Base-by-base conservation (phyloP, 37 sponge, comb jelly and placozoan species). In the Amphimedon queenslandica region DNA sequence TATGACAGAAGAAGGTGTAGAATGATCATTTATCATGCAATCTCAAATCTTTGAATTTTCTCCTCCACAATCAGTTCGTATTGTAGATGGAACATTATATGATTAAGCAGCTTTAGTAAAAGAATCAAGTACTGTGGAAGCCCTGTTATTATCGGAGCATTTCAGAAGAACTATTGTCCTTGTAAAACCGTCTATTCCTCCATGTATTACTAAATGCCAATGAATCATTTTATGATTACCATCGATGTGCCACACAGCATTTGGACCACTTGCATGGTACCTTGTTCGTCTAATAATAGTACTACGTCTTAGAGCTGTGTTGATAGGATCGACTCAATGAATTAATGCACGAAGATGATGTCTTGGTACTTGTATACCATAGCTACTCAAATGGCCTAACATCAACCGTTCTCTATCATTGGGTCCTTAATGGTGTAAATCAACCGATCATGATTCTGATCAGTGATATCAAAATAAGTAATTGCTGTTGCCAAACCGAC, bases 151-250 rank as follows among this genome's bases (percentile, higher is more conserved):
- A 40, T 55, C 53, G 23, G 64, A 16, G 39, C 76, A 74, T 1
- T 34, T 28, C 21, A 83, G 63, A 37, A 58, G 76, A 2, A 61
- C 6, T 40, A 83, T 76, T 18, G 16, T 58, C 25, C 85, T 40
- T 51, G 75, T 58, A 53, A 58, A 76, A 18, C 84, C 84, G 69
- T 76, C 77, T 35, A 75, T 68, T 6, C 55, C 74, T 37, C 77
- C 77, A 66, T 76, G 77, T 6, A 76, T 66, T 20, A 76, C 77
- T 37, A 76, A 70, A 25, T 37, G 3, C 77, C 77, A 76, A 51
- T 43, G 32, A 28, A 76, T 71, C 10, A 76, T 6, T 66, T 66
- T 66, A 8, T 66, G 67, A 28, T 66, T 66, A 11, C 67, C 67
- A 30, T 66, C 67, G 2, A 66, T 47, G 57, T 77, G 70, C 67